A percentile compares a stretch with the other conserved stretches of the same genome.
phyloP scores from a whole-genome alignment of 2,797 vertebrate genomes.

The Okamejei kenojei region DNA sequence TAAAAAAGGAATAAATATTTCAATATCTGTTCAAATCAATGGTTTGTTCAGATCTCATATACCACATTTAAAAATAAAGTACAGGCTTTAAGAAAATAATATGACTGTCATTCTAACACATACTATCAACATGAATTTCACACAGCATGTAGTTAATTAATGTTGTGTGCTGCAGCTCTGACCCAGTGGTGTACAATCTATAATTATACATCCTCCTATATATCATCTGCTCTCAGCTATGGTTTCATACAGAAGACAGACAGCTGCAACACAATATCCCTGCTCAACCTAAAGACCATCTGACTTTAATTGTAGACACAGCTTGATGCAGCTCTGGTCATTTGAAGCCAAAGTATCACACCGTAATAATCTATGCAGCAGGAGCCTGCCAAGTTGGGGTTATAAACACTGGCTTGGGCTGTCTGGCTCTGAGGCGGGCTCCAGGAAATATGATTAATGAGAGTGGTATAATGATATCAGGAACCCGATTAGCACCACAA shows the following conservation, averaged over 20 bases:
- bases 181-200: constrained; percentile 59
- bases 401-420: constrained; percentile 59
- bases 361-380: constrained; percentile 67
- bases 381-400: constrained; percentile 64
- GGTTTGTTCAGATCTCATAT: constrained; percentile 38
- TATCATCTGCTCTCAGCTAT: constrained; percentile 61
- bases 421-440: constrained; percentile 68
- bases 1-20: neutral
- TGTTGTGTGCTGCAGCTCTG: constrained; percentile 55
- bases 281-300: constrained; percentile 69
- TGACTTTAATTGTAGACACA: constrained; percentile 74
- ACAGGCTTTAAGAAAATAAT: constrained; percentile 34
- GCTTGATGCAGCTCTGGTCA: constrained; percentile 67
- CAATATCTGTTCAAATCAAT: constrained; percentile 45
- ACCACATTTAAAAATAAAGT: constrained; percentile 47
- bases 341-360: constrained; percentile 61
- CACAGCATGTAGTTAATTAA: constrained; percentile 55
- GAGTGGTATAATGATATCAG: constrained; percentile 83
- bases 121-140: constrained; percentile 38
- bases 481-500: constrained; percentile 86
- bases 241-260: constrained; percentile 62
- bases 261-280: constrained; percentile 68
- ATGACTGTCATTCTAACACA: constrained; percentile 38
- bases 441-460: constrained; percentile 93
- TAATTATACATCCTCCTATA: constrained; percentile 59